Evolutionary conservation across 2,888 invertebrate genomes (phyloP), one percentile per base, ranked within the genome.

Genomic region (Hololepta plana): DNA sequence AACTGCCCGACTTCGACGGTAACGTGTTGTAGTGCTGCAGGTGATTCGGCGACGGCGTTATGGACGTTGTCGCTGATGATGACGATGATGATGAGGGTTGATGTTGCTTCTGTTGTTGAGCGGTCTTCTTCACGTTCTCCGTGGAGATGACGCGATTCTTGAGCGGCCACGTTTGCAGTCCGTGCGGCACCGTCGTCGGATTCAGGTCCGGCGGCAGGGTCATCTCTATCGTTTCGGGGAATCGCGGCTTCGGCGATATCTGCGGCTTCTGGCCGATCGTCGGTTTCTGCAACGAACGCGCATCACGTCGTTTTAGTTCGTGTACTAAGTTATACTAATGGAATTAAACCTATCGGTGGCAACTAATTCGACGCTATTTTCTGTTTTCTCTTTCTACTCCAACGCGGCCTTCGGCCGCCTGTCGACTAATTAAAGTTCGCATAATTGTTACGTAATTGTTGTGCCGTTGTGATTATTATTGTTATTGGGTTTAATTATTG

Each of bases 201-300:
- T 63, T 59, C 25, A 68, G 39, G 38, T 74, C 73, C 2, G 64
- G 62, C 1, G 73, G 73, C 32, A 68, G 55, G 10, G 63, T 66
- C 30, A 68, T 62, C 44, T 74, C 74, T 39, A 73, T 67, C 1
- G 67, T 67, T 27, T 73, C 74, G 8, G 33, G 20, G 9, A 60
- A 53, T 15, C 53, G 51, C 4, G 53, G 46, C 53, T 65, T 45
- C 34, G 53, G 51, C 38, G 58, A 44, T 40, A 58, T 45, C 54
- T 64, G 46, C 37, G 64, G 47, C 46, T 55, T 49, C 43, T 52
- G 49, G 47, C 62, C 40, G 47, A 58, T 36, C 46, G 58, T 46
- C 42, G 59, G 59, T 38, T 62, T 56, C 27, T n/a, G n/a, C n/a
- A n/a, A n/a, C n/a, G n/a, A n/a, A n/a, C n/a, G n/a, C n/a, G n/a